Conservation (phyloP, 2,888 invertebrate species). For the Tetheella fluctuosa region DNA sequence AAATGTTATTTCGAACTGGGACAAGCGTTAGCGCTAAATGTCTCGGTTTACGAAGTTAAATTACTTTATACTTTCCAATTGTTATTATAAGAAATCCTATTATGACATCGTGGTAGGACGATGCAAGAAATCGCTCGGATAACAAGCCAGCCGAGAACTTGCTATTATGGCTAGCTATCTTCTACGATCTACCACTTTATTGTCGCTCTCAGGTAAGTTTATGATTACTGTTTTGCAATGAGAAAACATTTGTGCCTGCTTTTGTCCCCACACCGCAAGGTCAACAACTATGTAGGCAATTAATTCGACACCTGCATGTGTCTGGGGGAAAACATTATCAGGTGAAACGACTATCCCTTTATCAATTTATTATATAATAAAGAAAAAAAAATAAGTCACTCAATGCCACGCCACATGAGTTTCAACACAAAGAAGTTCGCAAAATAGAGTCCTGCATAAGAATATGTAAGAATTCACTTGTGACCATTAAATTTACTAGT, state of each 20-base stretch:
- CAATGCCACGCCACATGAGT: neutral
- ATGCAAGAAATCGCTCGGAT: neutral
- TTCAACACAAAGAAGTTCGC: neutral
- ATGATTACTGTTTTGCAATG: slow-evolving; percentile 22
- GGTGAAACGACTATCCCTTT: neutral
- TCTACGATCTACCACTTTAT: slow-evolving; percentile 11
- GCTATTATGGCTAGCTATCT: slow-evolving; percentile 17
- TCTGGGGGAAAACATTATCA: neutral
- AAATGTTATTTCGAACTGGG: slow-evolving; percentile 59
- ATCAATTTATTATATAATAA: neutral
- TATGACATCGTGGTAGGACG: slow-evolving; percentile 1
- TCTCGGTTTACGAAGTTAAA: slow-evolving; percentile 10
- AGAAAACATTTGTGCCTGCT: slow-evolving; percentile 22
- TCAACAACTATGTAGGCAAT: slow-evolving; percentile 23
- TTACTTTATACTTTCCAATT: slow-evolving; percentile 1
- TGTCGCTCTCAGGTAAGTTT: slow-evolving; percentile 11
- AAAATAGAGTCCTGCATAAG: neutral
- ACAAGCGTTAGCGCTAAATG: slow-evolving; percentile 38
- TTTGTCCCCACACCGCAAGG: slow-evolving; percentile 25
- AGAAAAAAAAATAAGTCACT: neutral
- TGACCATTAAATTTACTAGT: neutral
- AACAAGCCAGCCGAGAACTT: slow-evolving; percentile 16
- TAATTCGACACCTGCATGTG: slow-evolving; percentile 21
- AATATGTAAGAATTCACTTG: neutral
- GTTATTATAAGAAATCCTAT: neutral